Percentiles rank a stretch among this genome's conserved stretches.
phyloP scores from a whole-genome alignment of 2,888 invertebrate species.

The Sericinus montela region DNA sequence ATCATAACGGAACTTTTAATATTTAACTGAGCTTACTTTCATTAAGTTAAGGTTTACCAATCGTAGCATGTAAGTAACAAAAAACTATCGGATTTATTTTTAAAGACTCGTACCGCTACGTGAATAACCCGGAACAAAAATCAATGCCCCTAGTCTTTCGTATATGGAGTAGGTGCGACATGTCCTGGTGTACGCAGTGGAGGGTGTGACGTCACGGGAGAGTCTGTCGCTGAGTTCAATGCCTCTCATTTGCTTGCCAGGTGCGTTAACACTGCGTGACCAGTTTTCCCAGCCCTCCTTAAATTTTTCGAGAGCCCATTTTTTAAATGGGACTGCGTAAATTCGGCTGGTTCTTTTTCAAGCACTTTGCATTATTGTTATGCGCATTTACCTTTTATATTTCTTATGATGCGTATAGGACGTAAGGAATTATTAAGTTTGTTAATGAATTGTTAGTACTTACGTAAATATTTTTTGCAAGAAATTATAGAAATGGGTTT shows the following conservation, averaged over 20 bases:
- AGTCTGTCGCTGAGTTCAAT: constrained; percentile 55
- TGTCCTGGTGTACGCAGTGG: constrained; percentile 35
- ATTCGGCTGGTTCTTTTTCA: background rate
- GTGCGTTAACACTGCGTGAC: constrained; percentile 53
- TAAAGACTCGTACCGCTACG: constrained; percentile 16
- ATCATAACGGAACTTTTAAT: background rate
- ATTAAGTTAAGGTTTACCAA: constrained; percentile 6
- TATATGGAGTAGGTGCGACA: constrained; percentile 19
- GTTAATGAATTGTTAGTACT: too few species aligned
- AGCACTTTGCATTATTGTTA: background rate
- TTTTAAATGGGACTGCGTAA: constrained; percentile 6
- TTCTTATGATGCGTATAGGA: too few species aligned
- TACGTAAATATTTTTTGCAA: too few species aligned
- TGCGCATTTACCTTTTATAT: too few species aligned
- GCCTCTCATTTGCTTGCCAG: constrained; percentile 52
- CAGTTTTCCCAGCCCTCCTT: constrained; percentile 17
- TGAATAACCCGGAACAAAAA: constrained; percentile 32
- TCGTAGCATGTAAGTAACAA: constrained; percentile 2
- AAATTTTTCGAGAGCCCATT: constrained; percentile 17
- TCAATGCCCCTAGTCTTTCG: constrained; percentile 33
- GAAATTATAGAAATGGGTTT: too few species aligned
- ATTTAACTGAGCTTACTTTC: background rate
- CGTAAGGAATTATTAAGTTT: too few species aligned
- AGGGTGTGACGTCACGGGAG: constrained; percentile 69
- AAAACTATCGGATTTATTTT: constrained; percentile 19